Evolutionary conservation across 2,797 vertebrate species (phyloP).

Genomic region (Falco rusticolus): DNA sequence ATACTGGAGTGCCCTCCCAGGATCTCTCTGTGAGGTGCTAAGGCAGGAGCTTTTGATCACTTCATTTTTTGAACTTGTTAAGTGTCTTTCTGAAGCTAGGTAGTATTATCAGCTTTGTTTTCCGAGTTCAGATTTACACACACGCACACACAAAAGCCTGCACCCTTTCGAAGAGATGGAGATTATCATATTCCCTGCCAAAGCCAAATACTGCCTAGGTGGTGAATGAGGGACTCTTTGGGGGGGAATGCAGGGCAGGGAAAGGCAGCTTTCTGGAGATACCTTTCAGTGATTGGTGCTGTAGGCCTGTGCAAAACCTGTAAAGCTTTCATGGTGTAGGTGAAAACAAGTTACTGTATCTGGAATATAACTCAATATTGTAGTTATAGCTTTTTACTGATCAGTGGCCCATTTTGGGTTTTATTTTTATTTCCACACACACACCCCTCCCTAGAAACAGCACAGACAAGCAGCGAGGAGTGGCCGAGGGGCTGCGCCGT

Average conservation of each 20-base stretch:
- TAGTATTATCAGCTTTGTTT: background rate
- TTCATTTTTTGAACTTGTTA: background rate
- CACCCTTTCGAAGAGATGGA: background rate
- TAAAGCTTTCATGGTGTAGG: background rate
- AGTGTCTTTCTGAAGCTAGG: background rate
- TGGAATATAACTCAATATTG: background rate
- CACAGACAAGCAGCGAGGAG: background rate
- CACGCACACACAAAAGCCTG: background rate
- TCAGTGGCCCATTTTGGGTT: background rate
- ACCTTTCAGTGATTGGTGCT: background rate
- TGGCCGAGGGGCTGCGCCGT: background rate
- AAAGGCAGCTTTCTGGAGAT: background rate
- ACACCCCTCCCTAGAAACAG: background rate
- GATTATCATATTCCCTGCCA: background rate
- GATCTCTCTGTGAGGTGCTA: background rate
- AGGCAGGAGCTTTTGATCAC: background rate
- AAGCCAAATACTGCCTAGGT: background rate
- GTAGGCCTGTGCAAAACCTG: background rate
- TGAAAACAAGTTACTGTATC: background rate
- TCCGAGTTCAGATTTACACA: background rate
- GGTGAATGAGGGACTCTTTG: background rate
- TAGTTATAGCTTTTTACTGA: background rate
- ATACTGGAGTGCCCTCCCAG: no score
- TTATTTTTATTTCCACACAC: background rate
- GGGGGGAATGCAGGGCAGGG: no score